phyloP scores from a whole-genome alignment of 1,140 invertebrate genomes.

The Ridgeia piscesae region DNA sequence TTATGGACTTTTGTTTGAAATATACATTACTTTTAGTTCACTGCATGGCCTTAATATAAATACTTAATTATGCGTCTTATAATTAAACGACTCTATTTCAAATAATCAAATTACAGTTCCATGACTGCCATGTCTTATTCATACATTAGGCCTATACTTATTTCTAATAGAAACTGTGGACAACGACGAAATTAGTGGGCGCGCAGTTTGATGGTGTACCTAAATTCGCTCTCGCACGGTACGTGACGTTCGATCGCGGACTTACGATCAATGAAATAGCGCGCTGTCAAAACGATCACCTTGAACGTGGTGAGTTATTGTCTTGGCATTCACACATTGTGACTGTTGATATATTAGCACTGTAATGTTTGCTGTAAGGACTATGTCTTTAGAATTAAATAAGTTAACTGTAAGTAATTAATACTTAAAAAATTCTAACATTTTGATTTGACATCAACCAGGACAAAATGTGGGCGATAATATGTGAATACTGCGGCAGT shows the following conservation, averaged over 20 bases:
- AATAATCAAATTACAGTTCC: no score
- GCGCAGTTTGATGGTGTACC: neutral
- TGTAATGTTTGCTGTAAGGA: neutral
- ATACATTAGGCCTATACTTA: no score
- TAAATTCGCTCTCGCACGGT: neutral
- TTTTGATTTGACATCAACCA: neutral
- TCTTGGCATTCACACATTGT: neutral
- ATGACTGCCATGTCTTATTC: no score
- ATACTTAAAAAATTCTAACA: neutral
- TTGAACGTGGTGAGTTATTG: neutral
- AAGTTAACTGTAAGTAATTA: neutral
- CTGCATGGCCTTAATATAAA: no score
- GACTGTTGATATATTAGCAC: neutral
- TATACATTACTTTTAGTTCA: no score
- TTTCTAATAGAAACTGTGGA: neutral
- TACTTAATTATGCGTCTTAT: no score
- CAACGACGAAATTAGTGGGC: neutral
- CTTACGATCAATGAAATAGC: no score
- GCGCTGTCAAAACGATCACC: neutral
- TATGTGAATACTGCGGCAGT: neutral
- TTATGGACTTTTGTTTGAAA: no score
- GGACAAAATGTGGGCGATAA: neutral
- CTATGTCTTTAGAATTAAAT: neutral
- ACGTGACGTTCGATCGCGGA: neutral
- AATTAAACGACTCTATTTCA: no score